A percentile compares a stretch with the other conserved stretches of the same genome.
These are phyloP conservation scores for Mesembrinibis cayennensis DNA, from an alignment of 2,113 vertebrate genomes.

Conservation along the genomic window DNA sequence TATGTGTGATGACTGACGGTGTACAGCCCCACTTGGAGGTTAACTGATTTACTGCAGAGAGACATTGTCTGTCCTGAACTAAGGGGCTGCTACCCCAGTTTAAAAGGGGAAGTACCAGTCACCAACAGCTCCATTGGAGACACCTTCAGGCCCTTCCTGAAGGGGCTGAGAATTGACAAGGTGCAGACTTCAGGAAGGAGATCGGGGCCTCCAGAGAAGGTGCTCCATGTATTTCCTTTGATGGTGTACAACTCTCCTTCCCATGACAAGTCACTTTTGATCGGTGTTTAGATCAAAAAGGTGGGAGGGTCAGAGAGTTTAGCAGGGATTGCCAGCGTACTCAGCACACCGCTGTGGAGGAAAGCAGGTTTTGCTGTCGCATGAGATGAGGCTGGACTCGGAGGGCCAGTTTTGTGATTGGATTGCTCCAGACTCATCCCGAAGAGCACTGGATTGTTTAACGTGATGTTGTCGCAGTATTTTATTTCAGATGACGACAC, in stretches of 20 bases:
- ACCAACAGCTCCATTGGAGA: background rate
- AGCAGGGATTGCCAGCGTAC: background rate
- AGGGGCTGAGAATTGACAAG: background rate
- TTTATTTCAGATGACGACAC: background rate
- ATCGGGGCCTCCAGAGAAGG: background rate
- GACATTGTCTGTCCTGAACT: background rate
- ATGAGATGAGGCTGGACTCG: background rate
- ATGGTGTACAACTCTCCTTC: background rate
- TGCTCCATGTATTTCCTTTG: background rate
- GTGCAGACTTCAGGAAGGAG: background rate
- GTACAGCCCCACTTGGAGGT: background rate
- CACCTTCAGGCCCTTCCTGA: background rate
- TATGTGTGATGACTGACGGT: fast-evolving
- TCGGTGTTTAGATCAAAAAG: background rate
- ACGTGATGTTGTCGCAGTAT: background rate
- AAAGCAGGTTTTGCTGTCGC: background rate
- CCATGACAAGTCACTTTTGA: background rate
- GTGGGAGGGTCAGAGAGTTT: background rate
- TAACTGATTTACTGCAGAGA: background rate
- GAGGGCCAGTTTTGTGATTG: background rate
- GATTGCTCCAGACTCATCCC: background rate
- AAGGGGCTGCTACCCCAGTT: background rate
- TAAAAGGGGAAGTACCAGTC: background rate
- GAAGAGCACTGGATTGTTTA: background rate
- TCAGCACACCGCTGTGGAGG: background rate